A percentile compares a stretch with the other conserved stretches of the same genome.
These are phyloP conservation scores for Ennomos erosarius DNA, from an alignment of 2,888 invertebrate species.

Conservation along the genomic window DNA sequence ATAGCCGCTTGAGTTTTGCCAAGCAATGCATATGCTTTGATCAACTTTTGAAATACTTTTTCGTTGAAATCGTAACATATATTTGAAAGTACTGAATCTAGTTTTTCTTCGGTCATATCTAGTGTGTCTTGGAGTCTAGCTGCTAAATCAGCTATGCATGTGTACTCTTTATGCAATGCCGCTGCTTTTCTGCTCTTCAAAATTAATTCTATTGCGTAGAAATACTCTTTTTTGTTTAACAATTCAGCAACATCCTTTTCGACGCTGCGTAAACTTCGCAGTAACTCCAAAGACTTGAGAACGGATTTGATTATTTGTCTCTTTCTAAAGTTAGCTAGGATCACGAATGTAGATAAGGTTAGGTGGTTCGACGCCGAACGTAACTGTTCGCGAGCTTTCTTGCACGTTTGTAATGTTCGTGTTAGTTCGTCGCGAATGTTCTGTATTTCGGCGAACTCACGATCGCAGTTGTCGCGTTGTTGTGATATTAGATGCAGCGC, in stretches of 20 bases:
- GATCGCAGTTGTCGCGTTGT: constrained; percentile 94
- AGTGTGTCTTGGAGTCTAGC: constrained; percentile 95
- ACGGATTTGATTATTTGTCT: constrained; percentile 93
- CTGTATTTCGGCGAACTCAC: constrained; percentile 92
- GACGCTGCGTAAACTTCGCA: constrained; percentile 88
- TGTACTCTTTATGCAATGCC: constrained; percentile 93
- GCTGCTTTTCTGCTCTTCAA: constrained; percentile 95
- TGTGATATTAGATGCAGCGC: constrained; percentile 96
- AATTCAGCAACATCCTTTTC: constrained; percentile 93
- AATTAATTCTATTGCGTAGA: constrained; percentile 95
- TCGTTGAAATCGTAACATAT: constrained; percentile 91
- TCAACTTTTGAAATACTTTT: constrained; percentile 91
- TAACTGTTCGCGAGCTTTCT: constrained; percentile 89
- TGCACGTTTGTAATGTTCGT: constrained; percentile 89
- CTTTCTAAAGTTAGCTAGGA: constrained; percentile 96
- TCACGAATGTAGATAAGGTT: constrained; percentile 93
- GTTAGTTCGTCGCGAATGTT: constrained; percentile 89
- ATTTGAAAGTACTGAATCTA: constrained; percentile 94
- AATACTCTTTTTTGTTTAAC: constrained; percentile 93
- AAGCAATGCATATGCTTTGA: constrained; percentile 94
- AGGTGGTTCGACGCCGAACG: constrained; percentile 92
- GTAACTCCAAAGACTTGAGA: constrained; percentile 88
- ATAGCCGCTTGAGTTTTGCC: constrained; percentile 97
- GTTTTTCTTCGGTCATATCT: constrained; percentile 95
- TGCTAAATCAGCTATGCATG: constrained; percentile 95